phyloP scores from a whole-genome alignment of 2,113 vertebrate species.

The Plecturocebus donacophilus region DNA sequence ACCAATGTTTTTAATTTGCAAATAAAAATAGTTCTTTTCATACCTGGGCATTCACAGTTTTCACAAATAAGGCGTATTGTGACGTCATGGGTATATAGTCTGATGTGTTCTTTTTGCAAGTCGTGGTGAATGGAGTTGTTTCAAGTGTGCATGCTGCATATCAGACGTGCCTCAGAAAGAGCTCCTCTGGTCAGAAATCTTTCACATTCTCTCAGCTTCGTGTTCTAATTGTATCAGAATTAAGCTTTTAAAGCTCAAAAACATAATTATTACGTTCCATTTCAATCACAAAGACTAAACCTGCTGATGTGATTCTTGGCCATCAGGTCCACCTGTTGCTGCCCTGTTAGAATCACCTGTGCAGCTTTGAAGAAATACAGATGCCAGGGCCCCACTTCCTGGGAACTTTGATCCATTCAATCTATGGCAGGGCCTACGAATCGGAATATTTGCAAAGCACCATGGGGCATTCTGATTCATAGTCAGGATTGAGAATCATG shows the following conservation, averaged over 20 bases:
- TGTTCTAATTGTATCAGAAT: conserved; percentile 36
- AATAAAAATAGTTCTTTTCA: neutral
- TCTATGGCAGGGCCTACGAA: neutral
- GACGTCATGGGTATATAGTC: neutral
- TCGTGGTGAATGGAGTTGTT: neutral
- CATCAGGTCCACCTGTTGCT: neutral
- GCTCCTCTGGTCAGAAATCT: neutral
- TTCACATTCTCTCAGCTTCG: neutral
- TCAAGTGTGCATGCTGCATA: neutral
- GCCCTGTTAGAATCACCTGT: neutral
- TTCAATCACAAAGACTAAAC: neutral
- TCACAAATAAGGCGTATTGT: neutral
- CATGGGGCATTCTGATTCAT: neutral
- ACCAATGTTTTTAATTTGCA: conserved; percentile 2
- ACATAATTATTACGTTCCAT: conserved; percentile 36
- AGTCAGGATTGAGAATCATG: neutral
- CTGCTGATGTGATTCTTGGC: neutral
- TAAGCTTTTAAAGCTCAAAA: conserved; percentile 39
- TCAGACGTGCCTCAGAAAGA: neutral
- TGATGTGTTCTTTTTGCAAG: neutral
- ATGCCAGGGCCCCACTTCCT: neutral
- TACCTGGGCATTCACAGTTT: neutral
- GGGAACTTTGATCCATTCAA: neutral
- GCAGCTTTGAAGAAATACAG: neutral
- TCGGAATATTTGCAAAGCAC: neutral